Base-by-base conservation (phyloP, 2,113 vertebrate genomes). In the Stegastes partitus region DNA sequence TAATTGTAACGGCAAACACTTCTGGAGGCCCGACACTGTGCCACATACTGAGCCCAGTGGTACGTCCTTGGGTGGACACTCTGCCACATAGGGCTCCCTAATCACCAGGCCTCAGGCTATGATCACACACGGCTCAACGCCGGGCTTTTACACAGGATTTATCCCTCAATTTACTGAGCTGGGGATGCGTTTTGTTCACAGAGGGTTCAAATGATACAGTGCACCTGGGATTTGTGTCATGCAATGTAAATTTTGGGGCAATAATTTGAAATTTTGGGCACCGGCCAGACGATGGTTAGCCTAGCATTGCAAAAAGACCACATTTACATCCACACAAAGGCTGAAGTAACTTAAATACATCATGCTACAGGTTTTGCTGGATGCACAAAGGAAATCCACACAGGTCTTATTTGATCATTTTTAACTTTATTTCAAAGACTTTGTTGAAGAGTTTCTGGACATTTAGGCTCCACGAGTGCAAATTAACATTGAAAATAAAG, bases 91-190 rank as follows among this genome's bases (percentile, higher is more conserved):
- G 62, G 26, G 68, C 69, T 57, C 68, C 59, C 65, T 87, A 81
- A 88, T 88, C 86, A 62, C 55, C 22, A 1, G 21, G 71, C 91
- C 86, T 84, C 56, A 45, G 87, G 89, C 80, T 74, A 88, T 73
- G 75, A 82, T 85, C 77, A 63, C 83, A 73, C 63, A 79, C 67
- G 47, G 49, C 63, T 77, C 66, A 73, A 75, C 55, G 47, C 56
- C 3, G 26, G 58, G 72, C 63, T 15, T 81, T 86, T 64, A 80
- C 78, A 84, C 45, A 44, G 51, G 83, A 77, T 80, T 85, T 80
- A 84, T 63, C 74, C 81, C 67, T 69, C 62, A 64, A 45, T 83
- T 80, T 54, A 15, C 57, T 65, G 26, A 65, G 55, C 57, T 63
- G 22, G 0, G 21, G 37, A 31, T 26, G 65, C 62, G 63, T 74